Conservation (phyloP, 2,888 invertebrate genomes). For the Fabriciana adippe region DNA sequence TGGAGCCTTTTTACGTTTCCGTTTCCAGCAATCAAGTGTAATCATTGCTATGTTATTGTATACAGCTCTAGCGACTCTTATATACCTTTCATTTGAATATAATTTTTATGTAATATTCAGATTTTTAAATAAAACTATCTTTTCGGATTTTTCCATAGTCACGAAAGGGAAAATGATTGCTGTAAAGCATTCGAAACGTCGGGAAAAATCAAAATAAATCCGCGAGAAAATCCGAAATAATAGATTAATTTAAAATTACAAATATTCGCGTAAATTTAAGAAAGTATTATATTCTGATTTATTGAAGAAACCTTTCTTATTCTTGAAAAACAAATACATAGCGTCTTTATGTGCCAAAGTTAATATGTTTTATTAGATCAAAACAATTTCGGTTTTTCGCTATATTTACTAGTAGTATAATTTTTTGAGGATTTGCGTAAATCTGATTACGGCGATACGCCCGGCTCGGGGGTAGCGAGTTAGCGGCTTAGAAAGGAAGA, state of each 20-base stretch:
- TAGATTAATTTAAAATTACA: too few species aligned
- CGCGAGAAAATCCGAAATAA: too few species aligned
- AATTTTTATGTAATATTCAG: too few species aligned
- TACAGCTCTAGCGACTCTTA: conserved; percentile 22
- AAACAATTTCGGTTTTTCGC: not conserved
- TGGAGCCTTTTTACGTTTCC: conserved; percentile 44
- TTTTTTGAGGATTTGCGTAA: conserved; percentile 9
- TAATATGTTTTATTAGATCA: too few species aligned
- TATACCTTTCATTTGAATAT: conserved; percentile 4
- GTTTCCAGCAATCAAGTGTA: conserved; percentile 39
- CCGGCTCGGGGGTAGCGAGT: not conserved
- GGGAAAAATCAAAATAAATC: not conserved
- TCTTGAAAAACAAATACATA: too few species aligned
- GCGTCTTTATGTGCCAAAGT: too few species aligned
- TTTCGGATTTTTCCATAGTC: too few species aligned
- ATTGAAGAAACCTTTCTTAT: too few species aligned
- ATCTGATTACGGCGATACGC: conserved; percentile 5
- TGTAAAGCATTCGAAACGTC: not conserved
- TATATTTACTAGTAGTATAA: not conserved
- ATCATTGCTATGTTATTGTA: conserved; percentile 36
- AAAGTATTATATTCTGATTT: too few species aligned
- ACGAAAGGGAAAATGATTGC: too few species aligned
- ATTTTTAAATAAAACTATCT: too few species aligned
- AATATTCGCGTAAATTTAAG: too few species aligned
- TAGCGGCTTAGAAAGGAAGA: not conserved